Evolutionary conservation across 1,140 invertebrate species (phyloP).

Genomic region (Belonocnema kinseyi): DNA sequence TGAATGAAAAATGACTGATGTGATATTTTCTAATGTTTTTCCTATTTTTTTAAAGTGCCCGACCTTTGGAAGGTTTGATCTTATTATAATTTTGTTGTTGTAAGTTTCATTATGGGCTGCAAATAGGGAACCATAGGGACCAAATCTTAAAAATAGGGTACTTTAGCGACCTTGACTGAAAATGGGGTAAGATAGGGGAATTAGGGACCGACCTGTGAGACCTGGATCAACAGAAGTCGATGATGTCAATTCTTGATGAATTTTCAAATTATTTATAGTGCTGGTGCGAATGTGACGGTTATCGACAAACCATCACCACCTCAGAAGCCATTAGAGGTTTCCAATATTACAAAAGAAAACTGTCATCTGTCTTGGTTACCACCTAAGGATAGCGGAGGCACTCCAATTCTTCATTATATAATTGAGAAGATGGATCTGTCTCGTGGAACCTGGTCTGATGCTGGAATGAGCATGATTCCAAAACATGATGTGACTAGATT

Average conservation of each 20-base stretch:
- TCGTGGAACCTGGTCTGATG: constrained; percentile 96
- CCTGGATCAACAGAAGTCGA: not conserved
- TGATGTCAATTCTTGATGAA: not conserved
- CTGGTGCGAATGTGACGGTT: constrained; percentile 91
- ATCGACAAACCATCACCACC: constrained; percentile 91
- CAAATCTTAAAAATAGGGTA: too few species aligned
- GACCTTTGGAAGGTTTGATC: too few species aligned
- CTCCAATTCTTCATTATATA: constrained; percentile 96
- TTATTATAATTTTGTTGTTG: too few species aligned
- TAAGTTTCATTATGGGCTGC: too few species aligned
- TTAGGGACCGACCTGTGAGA: too few species aligned
- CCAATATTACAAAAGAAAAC: constrained; percentile 92
- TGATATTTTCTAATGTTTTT: too few species aligned
- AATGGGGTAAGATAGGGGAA: too few species aligned
- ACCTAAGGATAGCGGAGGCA: constrained; percentile 93
- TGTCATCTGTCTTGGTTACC: constrained; percentile 89
- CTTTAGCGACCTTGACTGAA: too few species aligned
- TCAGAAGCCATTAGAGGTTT: constrained; percentile 90
- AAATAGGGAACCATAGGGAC: too few species aligned
- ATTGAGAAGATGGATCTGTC: constrained; percentile 98
- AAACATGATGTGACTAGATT: constrained; percentile 90
- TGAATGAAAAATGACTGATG: too few species aligned
- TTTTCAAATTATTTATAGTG: constrained; percentile 71
- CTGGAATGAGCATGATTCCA: constrained; percentile 89
- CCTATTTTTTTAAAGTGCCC: too few species aligned